Base-by-base conservation (phyloP, 2,797 vertebrate genomes). In the Esox masquinongy region DNA sequence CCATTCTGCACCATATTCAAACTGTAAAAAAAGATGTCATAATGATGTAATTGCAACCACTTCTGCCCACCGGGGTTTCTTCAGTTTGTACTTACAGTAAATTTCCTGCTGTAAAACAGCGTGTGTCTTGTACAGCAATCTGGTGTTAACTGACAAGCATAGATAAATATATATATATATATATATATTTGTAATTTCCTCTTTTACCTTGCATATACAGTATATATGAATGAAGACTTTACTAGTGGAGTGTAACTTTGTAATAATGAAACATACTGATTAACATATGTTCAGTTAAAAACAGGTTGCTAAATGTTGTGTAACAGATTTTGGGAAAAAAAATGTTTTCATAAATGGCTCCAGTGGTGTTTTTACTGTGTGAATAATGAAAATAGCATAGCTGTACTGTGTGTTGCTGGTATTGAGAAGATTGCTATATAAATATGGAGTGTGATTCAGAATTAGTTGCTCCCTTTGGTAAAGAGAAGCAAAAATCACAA, bases 161-260 rank as follows among this genome's bases (percentile, higher is more conserved):
- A 77, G 36, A 77, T 43, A 67, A 29, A 43, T 70, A 70, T 47
- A 77, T 64, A 90, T 84, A 89, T 82, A 86, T 86, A 83, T 77
- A 89, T 91, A 87, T 91, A 93, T 93, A 92, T 93, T 91, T 94
- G 89, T 93, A 91, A 90, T 85, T 84, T 82, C 75, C 81, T 89
- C 81, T 85, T 92, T 90, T 88, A 89, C 73, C 82, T 82, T 81
- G 77, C 77, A 56, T 84, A 82, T 83, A 84, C 78, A 80, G 34
- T 80, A 91, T 79, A 91, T 79, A 91, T 76, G 70, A 83, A 83
- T 88, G 82, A 78, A 81, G 85, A 74, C 88, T 85, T 73, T 80
- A 82, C 77, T 77, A 79, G 68, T 77, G 84, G 77, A 82, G 81
- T 17, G 85, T 73, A 75, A 77, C 77, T 89, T 86, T 89, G 70